phyloP scores from a whole-genome alignment of 92 coral and sea anemone species.

The Diadumene lineata region DNA sequence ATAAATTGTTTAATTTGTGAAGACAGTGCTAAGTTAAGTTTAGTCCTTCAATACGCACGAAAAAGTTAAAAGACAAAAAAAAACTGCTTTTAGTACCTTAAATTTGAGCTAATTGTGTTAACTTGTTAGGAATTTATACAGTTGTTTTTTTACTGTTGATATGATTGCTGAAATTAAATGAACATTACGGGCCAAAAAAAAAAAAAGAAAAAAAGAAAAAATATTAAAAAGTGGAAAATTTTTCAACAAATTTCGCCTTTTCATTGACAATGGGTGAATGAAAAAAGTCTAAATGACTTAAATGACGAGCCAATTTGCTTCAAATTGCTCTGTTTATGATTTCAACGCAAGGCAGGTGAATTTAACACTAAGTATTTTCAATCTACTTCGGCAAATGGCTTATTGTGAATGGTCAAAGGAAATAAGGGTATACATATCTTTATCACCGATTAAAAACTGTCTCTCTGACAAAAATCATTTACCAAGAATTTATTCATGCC shows the following conservation, averaged over 20 bases:
- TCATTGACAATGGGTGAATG: neutral
- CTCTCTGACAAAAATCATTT: constrained; percentile 39
- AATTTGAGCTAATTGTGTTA: neutral
- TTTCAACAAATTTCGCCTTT: neutral
- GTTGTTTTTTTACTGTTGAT: constrained; percentile 6
- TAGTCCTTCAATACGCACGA: neutral
- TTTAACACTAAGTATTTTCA: neutral
- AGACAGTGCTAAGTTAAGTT: neutral
- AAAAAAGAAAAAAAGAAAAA: neutral
- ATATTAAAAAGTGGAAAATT: neutral
- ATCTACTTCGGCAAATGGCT: constrained; percentile 32
- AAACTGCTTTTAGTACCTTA: no score
- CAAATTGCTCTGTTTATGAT: constrained; percentile 41
- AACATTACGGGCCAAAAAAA: no score
- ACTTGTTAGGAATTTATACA: neutral
- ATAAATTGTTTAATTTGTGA: constrained; percentile 2
- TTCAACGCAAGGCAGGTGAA: constrained; percentile 23
- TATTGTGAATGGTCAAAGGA: constrained; percentile 36
- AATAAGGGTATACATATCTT: constrained; percentile 24
- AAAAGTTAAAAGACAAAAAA: no score
- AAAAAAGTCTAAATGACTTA: constrained; percentile 31
- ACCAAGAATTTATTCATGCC: constrained; percentile 33
- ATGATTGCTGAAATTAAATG: constrained; percentile 11
- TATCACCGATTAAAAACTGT: constrained; percentile 25
- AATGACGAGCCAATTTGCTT: constrained; percentile 36